Conservation (phyloP, 2,797 vertebrate genomes). For the Agapornis canus region DNA sequence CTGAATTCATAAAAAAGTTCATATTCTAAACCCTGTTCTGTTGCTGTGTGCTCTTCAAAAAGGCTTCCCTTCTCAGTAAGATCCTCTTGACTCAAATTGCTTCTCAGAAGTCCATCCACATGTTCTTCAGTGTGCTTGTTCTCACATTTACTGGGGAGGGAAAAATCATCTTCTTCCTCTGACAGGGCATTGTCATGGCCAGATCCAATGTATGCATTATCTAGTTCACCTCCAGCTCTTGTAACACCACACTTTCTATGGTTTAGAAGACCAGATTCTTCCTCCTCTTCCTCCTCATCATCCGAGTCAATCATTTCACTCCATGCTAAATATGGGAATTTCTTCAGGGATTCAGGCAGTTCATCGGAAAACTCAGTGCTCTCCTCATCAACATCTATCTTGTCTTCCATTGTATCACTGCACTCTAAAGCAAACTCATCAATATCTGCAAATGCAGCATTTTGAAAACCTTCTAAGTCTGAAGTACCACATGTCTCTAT, state of each 20-base stretch:
- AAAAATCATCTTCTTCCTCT: slow-evolving; percentile 81
- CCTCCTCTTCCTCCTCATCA: slow-evolving; percentile 69
- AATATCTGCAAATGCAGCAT: slow-evolving; percentile 57
- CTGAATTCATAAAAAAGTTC: slow-evolving; percentile 84
- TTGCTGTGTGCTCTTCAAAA: slow-evolving; percentile 63
- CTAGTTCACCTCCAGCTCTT: slow-evolving; percentile 81
- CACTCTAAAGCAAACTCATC: slow-evolving; percentile 65
- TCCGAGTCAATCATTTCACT: slow-evolving; percentile 57
- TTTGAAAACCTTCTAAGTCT: slow-evolving; percentile 79
- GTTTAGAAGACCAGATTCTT: slow-evolving; percentile 30
- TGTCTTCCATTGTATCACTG: slow-evolving; percentile 1
- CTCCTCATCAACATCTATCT: slow-evolving; percentile 54
- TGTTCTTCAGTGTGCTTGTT: slow-evolving; percentile 22
- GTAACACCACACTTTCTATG: slow-evolving; percentile 65
- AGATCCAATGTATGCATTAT: slow-evolving; percentile 78
- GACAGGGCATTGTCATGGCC: slow-evolving; percentile 83
- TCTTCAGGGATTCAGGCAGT: slow-evolving; percentile 55
- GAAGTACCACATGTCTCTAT: slow-evolving; percentile 70
- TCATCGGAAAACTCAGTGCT: slow-evolving; percentile 71
- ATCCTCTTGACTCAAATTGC: slow-evolving; percentile 50
- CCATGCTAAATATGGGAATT: not conserved
- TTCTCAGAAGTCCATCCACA: not conserved
- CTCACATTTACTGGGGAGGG: slow-evolving; percentile 11
- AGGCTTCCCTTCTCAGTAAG: slow-evolving; percentile 46
- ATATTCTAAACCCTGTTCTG: slow-evolving; percentile 9